These are phyloP conservation scores for Baronia brevicornis DNA, from an alignment of 2,888 invertebrate genomes.

Conservation along the genomic window DNA sequence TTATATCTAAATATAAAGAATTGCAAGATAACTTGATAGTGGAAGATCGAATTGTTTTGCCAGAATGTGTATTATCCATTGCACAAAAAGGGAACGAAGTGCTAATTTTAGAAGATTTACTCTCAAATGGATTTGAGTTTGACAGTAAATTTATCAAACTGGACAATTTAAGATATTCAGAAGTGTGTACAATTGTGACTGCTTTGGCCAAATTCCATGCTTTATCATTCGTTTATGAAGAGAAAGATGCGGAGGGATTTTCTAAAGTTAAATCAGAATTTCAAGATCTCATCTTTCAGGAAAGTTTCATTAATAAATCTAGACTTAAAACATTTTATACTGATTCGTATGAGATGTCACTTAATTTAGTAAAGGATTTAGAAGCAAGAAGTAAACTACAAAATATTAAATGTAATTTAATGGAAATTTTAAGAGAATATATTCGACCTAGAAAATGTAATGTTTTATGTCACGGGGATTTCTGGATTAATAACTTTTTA, in stretches of 20 bases:
- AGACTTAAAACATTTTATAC: constrained; percentile 48
- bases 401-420: constrained; percentile 31
- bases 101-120: constrained; percentile 52
- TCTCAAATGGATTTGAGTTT: constrained; percentile 37
- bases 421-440: constrained; percentile 42
- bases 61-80: constrained; percentile 41
- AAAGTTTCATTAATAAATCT: constrained; percentile 47
- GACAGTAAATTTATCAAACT: constrained; percentile 35
- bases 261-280: constrained; percentile 32
- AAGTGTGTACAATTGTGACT: constrained; percentile 35
- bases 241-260: constrained; percentile 28
- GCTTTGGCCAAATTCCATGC: constrained; percentile 59
- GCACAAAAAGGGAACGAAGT: constrained; percentile 44
- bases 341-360: constrained; percentile 50
- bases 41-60: constrained; percentile 34
- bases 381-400: constrained; percentile 38
- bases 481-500: constrained; percentile 56
- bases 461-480: constrained; percentile 62
- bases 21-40: constrained; percentile 35
- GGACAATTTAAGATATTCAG: constrained; percentile 35
- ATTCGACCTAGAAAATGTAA: constrained; percentile 35
- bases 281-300: constrained; percentile 46
- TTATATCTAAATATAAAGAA: constrained; percentile 37
- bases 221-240: constrained; percentile 44
- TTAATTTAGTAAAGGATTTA: constrained; percentile 35